Conservation (phyloP, 2,797 vertebrate genomes). For the Glyptemys insculpta region DNA sequence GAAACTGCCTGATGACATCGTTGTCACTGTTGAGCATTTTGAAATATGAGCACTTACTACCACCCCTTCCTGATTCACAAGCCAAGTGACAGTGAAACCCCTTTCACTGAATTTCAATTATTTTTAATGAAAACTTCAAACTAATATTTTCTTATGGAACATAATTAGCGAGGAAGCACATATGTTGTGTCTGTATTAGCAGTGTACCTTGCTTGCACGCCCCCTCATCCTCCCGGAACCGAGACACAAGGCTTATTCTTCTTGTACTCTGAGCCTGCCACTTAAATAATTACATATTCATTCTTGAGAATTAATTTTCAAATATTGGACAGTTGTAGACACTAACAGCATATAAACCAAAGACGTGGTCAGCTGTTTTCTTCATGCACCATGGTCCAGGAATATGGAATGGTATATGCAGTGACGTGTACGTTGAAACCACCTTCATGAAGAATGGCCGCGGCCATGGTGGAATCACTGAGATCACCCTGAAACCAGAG, state of each 20-base stretch:
- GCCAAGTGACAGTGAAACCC: not conserved
- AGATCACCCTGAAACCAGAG: not conserved
- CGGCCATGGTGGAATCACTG: not conserved
- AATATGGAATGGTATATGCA: not conserved
- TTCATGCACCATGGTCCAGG: not conserved
- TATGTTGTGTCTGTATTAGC: not conserved
- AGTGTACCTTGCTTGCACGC: not conserved
- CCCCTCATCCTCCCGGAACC: not conserved
- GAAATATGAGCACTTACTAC: not conserved
- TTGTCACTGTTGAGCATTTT: not conserved
- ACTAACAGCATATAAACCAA: not conserved
- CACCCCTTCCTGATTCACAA: not conserved
- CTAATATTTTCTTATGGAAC: not conserved
- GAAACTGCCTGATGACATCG: not conserved
- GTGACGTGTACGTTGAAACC: not conserved
- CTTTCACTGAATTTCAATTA: not conserved
- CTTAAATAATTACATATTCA: not conserved
- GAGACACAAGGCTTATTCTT: not conserved
- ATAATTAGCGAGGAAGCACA: not conserved
- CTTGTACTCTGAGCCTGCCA: not conserved
- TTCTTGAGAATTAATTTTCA: not conserved
- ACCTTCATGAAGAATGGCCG: not conserved
- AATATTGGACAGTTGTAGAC: not conserved
- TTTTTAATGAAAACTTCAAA: not conserved
- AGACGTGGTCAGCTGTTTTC: not conserved